Evolutionary conservation across 2,797 vertebrate genomes (phyloP), one percentile per base, ranked within the genome.

Genomic region (Hemibagrus guttatus): DNA sequence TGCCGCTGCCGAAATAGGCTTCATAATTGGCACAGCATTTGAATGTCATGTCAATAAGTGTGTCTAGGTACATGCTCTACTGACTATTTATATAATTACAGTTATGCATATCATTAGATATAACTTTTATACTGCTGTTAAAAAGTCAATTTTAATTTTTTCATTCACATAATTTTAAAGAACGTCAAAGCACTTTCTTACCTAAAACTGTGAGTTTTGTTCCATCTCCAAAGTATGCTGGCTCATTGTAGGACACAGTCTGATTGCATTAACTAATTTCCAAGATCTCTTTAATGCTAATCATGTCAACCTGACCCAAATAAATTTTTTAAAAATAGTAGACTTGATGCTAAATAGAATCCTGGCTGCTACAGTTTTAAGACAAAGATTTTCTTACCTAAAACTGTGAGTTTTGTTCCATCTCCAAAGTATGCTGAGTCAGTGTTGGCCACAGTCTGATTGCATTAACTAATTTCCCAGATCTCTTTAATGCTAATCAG

Each of bases 351-450:
- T 21, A 31, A 21, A 66, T 66, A 13, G 52, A 82, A 66, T 39
- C 9, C 26, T 17, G 59, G 46, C 14, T 66, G 2, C 19, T 13
- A 52, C 3, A 11, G 19, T 66, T 78, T 75, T 61, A 42, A 74
- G 17, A 76, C 5, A 39, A 54, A 35, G 66, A 35, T 11, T 26
- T 0, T 89, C 93, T 93, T 87, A 94, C 93, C 93, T 26, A 95
- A 74, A 90, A 95, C 93, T 0, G 92, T 95, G 71, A 94, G 88
- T 91, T 93, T 95, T 31, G 93, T 94, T 90, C 94, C 93, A 84
- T 85, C 76, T 86, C 93, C 93, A 87, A 94, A 94, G 88, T 91
- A 90, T 0, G 92, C 93, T 88, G 88, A 87, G 35, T 92, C 85
- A 4, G 0, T 3, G 6, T 91, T 90, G 88, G 89, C 92, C 93